phyloP scores from a whole-genome alignment of 2,888 invertebrate genomes.

The Psylliodes chrysocephalus region DNA sequence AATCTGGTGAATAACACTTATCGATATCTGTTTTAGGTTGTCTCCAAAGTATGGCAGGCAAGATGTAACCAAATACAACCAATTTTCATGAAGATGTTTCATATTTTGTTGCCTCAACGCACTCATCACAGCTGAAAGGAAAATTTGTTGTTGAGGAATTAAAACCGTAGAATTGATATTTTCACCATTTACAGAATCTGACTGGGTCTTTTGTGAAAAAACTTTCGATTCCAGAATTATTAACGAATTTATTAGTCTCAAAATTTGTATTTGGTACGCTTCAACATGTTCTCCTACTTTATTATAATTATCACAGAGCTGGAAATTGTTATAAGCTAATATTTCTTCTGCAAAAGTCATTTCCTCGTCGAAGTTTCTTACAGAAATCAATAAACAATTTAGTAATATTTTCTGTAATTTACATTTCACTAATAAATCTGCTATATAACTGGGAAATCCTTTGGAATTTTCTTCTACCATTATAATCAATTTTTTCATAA shows the following conservation, averaged over 20 bases:
- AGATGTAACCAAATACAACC: conserved; percentile 83
- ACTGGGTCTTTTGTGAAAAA: conserved; percentile 49
- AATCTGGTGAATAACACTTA: conserved; percentile 82
- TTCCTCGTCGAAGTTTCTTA: conserved; percentile 70
- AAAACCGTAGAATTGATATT: conserved; percentile 71
- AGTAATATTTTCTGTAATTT: conserved; percentile 86
- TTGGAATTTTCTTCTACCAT: conserved; percentile 82
- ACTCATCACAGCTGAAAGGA: conserved; percentile 80
- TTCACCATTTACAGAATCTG: conserved; percentile 55
- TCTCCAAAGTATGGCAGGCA: conserved; percentile 83
- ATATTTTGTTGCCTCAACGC: conserved; percentile 78
- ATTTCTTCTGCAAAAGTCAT: conserved; percentile 80
- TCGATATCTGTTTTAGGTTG: conserved; percentile 79
- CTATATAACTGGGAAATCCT: conserved; percentile 80
- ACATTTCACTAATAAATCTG: conserved; percentile 78
- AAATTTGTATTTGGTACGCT: conserved; percentile 74
- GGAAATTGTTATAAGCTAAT: conserved; percentile 77
- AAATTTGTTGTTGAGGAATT: conserved; percentile 85
- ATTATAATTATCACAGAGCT: conserved; percentile 68
- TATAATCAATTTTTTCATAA: conserved; percentile 77
- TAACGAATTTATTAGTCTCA: conserved; percentile 76
- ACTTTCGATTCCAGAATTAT: conserved; percentile 82
- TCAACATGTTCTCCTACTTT: conserved; percentile 72
- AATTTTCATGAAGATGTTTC: conserved; percentile 81
- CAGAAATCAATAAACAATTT: conserved; percentile 82